Percentiles rank a stretch among this genome's conserved stretches.
Evolutionary conservation across 2,113 vertebrate species (phyloP).

Genomic region (Chlorodrepanis virens): DNA sequence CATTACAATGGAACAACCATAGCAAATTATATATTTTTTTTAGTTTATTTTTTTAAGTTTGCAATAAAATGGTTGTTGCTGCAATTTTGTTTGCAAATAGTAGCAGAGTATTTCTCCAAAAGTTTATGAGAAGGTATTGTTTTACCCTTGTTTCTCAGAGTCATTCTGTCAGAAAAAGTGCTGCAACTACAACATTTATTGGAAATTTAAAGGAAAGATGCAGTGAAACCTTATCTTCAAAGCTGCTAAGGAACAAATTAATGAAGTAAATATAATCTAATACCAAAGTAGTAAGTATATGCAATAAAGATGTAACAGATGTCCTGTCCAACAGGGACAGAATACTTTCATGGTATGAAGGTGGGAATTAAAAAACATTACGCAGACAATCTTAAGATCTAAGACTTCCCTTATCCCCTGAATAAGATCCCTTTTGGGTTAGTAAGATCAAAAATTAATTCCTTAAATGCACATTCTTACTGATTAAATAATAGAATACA

Average conservation of each 20-base stretch:
- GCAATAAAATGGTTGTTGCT: not conserved
- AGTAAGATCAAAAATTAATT: not conserved
- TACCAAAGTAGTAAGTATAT: conserved; percentile 23
- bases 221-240: not conserved
- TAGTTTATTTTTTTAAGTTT: not conserved
- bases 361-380: conserved; percentile 51
- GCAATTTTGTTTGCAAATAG: not conserved
- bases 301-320: conserved; percentile 5
- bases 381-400: not conserved
- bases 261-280: conserved; percentile 44
- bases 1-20: not conserved
- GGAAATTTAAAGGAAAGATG: not conserved
- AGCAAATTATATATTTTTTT: not conserved
- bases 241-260: conserved; percentile 29
- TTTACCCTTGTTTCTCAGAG: not conserved
- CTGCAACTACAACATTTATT: not conserved
- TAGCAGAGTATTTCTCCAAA: not conserved
- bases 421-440: not conserved
- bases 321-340: not conserved
- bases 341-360: conserved; percentile 8
- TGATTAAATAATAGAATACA: not conserved
- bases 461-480: not conserved
- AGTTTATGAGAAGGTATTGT: not conserved
- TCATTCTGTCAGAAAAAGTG: not conserved
- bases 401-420: not conserved